phyloP scores from a whole-genome alignment of 2,888 invertebrate species.

The Zeuzera pyrina region DNA sequence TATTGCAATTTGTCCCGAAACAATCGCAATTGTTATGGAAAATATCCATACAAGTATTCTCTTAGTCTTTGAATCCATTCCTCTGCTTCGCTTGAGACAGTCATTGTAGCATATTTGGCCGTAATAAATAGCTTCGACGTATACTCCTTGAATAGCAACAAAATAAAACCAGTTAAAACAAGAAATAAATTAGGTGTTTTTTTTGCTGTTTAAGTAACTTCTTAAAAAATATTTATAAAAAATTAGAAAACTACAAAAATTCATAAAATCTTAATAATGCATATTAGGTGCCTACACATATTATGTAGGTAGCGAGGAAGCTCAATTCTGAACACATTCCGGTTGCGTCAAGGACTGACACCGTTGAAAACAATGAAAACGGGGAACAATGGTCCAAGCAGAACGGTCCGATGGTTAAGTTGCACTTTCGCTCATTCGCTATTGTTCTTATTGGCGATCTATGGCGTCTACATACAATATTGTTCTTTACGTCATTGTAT shows the following conservation, averaged over 20 bases:
- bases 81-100: slow-evolving; percentile 35
- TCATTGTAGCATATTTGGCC: slow-evolving; percentile 55
- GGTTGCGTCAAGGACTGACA: slow-evolving; percentile 53
- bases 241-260: no score
- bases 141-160: no score
- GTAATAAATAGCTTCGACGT: slow-evolving; percentile 2
- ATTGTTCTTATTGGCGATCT: slow-evolving; percentile 57
- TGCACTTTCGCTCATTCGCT: slow-evolving; percentile 60
- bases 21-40: slow-evolving; percentile 27
- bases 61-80: slow-evolving; percentile 52
- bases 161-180: no score
- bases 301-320: no score
- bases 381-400: slow-evolving; percentile 50
- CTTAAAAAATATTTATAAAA: no score
- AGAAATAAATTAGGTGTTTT: no score
- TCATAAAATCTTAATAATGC: no score
- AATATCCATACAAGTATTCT: slow-evolving; percentile 43
- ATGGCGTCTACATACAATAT: slow-evolving; percentile 28
- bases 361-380: slow-evolving; percentile 57
- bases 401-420: slow-evolving; percentile 49
- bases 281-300: no score
- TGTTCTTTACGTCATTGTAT: slow-evolving; percentile 39
- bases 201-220: no score
- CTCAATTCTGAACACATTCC: slow-evolving; percentile 25
- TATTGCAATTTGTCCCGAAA: slow-evolving; percentile 34